Conservation (phyloP, 2,113 vertebrate species). For the Syngnathus floridae region DNA sequence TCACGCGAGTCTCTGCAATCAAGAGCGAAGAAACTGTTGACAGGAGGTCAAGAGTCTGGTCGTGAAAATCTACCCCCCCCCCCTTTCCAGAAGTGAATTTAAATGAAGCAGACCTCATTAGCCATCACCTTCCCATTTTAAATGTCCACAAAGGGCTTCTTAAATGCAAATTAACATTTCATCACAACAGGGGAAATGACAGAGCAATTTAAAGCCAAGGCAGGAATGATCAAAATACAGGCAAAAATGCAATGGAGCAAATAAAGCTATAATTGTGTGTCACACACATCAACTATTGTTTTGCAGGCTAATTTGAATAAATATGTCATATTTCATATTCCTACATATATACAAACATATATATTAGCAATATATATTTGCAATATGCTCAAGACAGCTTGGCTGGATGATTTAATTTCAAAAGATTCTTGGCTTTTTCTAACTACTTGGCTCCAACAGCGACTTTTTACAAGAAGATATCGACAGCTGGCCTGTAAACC, state of each 20-base stretch:
- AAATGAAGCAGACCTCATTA: conserved; percentile 43
- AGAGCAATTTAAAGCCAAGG: conserved; percentile 34
- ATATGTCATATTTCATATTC: not conserved
- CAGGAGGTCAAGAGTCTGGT: conserved; percentile 48
- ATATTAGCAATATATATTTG: too few species aligned
- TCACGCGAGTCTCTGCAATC: conserved; percentile 34
- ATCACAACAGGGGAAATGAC: conserved; percentile 18
- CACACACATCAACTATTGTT: not conserved
- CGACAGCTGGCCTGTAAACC: not conserved
- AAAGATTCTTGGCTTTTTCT: not conserved
- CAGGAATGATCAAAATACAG: conserved; percentile 2
- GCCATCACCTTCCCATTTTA: conserved; percentile 24
- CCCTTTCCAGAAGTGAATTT: conserved; percentile 18
- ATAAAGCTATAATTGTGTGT: not conserved
- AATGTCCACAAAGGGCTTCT: conserved; percentile 41
- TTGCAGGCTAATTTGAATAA: not conserved
- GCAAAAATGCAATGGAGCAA: conserved; percentile 16
- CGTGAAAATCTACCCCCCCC: conserved; percentile 34
- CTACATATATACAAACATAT: not conserved
- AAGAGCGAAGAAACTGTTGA: conserved; percentile 36
- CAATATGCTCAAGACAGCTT: not conserved
- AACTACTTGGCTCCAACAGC: not conserved
- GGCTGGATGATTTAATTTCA: not conserved
- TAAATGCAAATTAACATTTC: conserved; percentile 26
- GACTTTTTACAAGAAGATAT: not conserved